phyloP scores from a whole-genome alignment of 2,113 vertebrate genomes.

The Psammodynastes pulverulentus region DNA sequence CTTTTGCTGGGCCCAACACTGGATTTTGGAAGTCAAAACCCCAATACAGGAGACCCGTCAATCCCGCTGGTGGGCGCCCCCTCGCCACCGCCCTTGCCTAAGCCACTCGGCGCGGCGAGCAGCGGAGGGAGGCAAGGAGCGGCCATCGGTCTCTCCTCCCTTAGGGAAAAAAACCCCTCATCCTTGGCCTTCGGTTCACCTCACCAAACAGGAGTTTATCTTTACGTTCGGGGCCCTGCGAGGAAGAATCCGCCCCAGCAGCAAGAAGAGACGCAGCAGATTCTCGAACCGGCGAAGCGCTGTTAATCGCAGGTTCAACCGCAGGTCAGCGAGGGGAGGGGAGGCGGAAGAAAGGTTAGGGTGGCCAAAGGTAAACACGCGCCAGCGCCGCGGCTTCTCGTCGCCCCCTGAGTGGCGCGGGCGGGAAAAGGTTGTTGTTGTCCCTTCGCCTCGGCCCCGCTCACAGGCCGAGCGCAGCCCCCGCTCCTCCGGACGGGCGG shows the following conservation, averaged over 20 bases:
- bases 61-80: neutral
- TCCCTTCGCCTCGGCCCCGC: neutral
- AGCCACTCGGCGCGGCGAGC: neutral
- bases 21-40: neutral
- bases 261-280: constrained; percentile 40
- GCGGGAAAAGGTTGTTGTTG: neutral
- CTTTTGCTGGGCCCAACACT: neutral
- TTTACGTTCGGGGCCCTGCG: constrained; percentile 54
- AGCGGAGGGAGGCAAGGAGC: neutral
- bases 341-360: constrained; percentile 67
- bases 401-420: neutral
- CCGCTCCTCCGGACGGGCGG: neutral
- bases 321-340: constrained; percentile 72
- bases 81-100: neutral
- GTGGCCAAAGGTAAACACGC: constrained; percentile 71
- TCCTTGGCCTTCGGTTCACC: constrained; percentile 66
- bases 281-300: constrained; percentile 69
- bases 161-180: constrained; percentile 26
- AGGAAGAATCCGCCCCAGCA: constrained; percentile 36
- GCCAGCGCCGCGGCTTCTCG: constrained; percentile 34
- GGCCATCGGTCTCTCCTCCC: constrained; percentile 27
- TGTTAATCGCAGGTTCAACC: constrained; percentile 76
- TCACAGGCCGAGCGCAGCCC: too few species aligned
- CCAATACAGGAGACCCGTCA: neutral
- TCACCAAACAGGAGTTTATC: constrained; percentile 36